phyloP scores from a whole-genome alignment of 1,140 invertebrate species.

The Euborellia annulipes region DNA sequence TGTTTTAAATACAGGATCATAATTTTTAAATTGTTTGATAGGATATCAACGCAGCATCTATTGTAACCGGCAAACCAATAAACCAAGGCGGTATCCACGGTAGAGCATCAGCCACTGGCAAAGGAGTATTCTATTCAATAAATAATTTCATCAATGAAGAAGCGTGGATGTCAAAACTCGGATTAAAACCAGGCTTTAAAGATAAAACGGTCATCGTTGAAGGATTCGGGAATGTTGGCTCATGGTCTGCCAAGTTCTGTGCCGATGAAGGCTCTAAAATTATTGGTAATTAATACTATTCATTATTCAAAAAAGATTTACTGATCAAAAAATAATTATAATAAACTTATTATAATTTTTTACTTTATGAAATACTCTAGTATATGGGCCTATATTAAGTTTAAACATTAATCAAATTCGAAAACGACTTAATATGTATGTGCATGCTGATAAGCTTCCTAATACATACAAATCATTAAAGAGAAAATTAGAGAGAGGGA shows the following conservation, averaged over 20 bases:
- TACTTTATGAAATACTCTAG: too few species aligned
- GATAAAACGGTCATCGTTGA: slow-evolving; percentile 71
- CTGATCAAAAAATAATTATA: too few species aligned
- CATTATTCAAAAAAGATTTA: too few species aligned
- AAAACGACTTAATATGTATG: too few species aligned
- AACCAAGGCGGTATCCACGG: slow-evolving; percentile 60
- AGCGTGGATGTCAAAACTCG: slow-evolving; percentile 61
- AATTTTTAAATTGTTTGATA: slow-evolving; percentile 16
- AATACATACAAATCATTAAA: too few species aligned
- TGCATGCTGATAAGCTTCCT: too few species aligned
- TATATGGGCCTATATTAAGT: too few species aligned
- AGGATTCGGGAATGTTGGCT: slow-evolving; percentile 80
- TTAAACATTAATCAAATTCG: too few species aligned
- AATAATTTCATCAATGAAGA: slow-evolving; percentile 63
- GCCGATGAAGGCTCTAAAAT: slow-evolving; percentile 60
- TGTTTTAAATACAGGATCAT: too few species aligned
- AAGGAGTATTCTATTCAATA: slow-evolving; percentile 70
- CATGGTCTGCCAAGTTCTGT: slow-evolving; percentile 59
- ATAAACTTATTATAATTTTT: too few species aligned
- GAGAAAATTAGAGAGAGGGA: too few species aligned
- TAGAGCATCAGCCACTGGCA: slow-evolving; percentile 70
- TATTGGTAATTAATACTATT: too few species aligned
- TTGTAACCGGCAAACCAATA: slow-evolving; percentile 78
- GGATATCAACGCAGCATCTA: slow-evolving; percentile 69
- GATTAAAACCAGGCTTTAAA: slow-evolving; percentile 49